phyloP scores from a whole-genome alignment of 64 coral and sea anemone species.

The Montipora capricornis region DNA sequence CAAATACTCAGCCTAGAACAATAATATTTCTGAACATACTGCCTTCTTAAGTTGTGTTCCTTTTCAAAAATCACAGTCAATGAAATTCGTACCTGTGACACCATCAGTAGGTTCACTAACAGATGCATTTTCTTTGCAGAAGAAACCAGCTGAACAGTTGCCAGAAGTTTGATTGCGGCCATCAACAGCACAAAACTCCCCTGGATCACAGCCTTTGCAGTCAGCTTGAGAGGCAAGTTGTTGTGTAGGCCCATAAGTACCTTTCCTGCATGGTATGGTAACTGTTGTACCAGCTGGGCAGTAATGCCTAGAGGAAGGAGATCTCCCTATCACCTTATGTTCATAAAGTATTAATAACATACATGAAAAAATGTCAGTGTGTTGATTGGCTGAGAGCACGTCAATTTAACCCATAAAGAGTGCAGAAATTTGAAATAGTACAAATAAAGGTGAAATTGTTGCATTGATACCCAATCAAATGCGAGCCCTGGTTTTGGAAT shows the following conservation, averaged over 20 bases:
- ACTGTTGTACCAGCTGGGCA: constrained; percentile 83
- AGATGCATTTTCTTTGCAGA: constrained; percentile 90
- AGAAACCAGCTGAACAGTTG: constrained; percentile 95
- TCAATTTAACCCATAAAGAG: no score
- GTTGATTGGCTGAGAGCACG: no score
- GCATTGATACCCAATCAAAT: no score
- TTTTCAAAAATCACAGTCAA: neutral
- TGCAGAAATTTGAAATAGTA: no score
- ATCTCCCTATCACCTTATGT: no score
- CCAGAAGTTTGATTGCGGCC: constrained; percentile 88
- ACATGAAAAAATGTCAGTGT: neutral
- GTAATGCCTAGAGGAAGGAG: constrained; percentile 63
- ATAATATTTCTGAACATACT: no score
- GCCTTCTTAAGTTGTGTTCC: no score
- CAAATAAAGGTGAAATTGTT: no score
- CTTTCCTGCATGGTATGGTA: constrained; percentile 74
- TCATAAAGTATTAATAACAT: no score
- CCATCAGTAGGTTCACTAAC: constrained; percentile 78
- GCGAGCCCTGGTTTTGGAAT: no score
- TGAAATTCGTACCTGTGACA: constrained; percentile 73
- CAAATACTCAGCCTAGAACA: no score
- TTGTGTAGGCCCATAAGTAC: constrained; percentile 80
- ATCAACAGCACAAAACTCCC: constrained; percentile 79
- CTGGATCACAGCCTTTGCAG: constrained; percentile 89
- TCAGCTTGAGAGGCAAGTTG: constrained; percentile 81